These are phyloP conservation scores for Rhineura floridana DNA, from an alignment of 2,113 vertebrate species.

Conservation along the genomic window DNA sequence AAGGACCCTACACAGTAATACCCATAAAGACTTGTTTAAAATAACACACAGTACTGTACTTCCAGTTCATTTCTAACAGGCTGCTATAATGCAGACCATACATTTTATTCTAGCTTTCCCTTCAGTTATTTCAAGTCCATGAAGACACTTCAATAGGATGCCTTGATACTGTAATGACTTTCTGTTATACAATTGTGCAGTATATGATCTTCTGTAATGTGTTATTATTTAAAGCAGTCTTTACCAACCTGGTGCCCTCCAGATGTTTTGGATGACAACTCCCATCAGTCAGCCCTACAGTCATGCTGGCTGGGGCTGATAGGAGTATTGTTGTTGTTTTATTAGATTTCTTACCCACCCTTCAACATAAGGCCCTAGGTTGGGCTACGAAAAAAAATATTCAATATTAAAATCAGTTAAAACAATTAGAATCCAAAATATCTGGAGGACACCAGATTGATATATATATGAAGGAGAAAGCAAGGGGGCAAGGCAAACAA, in stretches of 20 bases:
- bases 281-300: too few relatives aligned
- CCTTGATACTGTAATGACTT: background rate
- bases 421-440: background rate
- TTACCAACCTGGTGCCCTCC: too few relatives aligned
- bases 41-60: conserved; percentile 27
- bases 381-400: background rate
- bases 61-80: conserved; percentile 22
- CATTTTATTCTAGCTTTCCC: background rate
- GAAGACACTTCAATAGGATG: background rate
- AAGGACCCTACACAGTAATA: background rate
- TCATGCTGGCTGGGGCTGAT: too few relatives aligned
- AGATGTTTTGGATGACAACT: too few relatives aligned
- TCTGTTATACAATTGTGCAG: background rate
- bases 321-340: too few relatives aligned
- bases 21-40: background rate
- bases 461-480: background rate
- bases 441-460: background rate
- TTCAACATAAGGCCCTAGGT: background rate
- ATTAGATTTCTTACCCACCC: too few relatives aligned
- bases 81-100: conserved; percentile 33
- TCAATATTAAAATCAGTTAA: too few relatives aligned
- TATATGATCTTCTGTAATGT: background rate
- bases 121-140: background rate
- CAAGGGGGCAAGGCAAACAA: background rate
- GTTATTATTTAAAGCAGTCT: conserved; percentile 2